A percentile compares a stretch with the other conserved stretches of the same genome.
These are phyloP conservation scores for Hypsopygia costalis DNA, from an alignment of 2,888 invertebrate species.

Conservation along the genomic window DNA sequence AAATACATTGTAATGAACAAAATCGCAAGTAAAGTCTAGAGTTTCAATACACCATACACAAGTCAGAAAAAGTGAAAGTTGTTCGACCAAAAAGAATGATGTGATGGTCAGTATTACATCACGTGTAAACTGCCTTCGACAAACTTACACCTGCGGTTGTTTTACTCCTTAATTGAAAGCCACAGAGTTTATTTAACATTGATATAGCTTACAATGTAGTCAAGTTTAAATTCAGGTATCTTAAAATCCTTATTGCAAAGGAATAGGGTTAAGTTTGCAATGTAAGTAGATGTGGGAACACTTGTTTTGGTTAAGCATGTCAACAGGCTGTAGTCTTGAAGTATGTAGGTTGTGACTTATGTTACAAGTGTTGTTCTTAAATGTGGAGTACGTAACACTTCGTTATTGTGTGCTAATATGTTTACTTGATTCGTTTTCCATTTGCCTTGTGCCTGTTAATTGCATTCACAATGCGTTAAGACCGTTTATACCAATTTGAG, in stretches of 20 bases:
- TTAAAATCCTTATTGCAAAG: constrained; percentile 15
- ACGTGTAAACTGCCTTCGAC: constrained; percentile 14
- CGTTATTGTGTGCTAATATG: too few species aligned
- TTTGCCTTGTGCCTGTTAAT: too few species aligned
- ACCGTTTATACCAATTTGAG: too few species aligned
- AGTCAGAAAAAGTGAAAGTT: constrained; percentile 54
- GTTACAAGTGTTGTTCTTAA: not conserved
- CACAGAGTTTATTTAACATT: too few species aligned
- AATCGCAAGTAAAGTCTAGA: not conserved
- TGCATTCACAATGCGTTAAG: too few species aligned
- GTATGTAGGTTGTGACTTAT: constrained; percentile 6
- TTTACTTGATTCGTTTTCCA: too few species aligned
- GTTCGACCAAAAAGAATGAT: constrained; percentile 46
- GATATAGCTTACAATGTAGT: too few species aligned
- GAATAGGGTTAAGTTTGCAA: constrained; percentile 13
- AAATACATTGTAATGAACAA: not conserved
- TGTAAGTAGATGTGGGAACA: constrained; percentile 2
- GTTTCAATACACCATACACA: constrained; percentile 13
- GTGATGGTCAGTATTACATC: constrained; percentile 40
- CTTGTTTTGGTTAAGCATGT: constrained; percentile 10
- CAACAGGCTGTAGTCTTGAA: constrained; percentile 1
- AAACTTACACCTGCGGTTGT: not conserved
- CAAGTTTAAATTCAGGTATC: constrained; percentile 1
- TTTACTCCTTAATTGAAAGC: too few species aligned
- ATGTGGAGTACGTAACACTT: too few species aligned